Percentiles rank a stretch among this genome's conserved stretches.
phyloP scores from a whole-genome alignment of 2,888 invertebrate genomes.

The Caenorhabditis japonica region DNA sequence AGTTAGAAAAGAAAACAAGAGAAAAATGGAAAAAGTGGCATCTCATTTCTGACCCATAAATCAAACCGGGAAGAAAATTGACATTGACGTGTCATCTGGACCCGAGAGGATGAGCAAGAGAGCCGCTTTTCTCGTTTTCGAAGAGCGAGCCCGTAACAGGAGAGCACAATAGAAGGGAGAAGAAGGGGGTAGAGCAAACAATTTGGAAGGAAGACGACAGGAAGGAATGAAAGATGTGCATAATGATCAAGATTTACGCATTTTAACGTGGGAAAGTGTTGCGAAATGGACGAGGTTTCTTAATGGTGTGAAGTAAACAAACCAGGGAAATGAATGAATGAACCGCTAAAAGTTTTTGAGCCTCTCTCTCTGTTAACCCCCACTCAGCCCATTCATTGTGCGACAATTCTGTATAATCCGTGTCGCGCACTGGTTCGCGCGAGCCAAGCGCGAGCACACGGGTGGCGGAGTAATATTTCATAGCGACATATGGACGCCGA shows the following conservation, averaged over 20 bases:
- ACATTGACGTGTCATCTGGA: constrained; percentile 51
- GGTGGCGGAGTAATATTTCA: constrained; percentile 29
- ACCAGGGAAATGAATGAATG: too few relatives aligned
- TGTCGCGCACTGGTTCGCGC: too few relatives aligned
- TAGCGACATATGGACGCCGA: constrained; percentile 29
- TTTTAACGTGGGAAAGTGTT: constrained; percentile 43
- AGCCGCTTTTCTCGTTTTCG: background rate
- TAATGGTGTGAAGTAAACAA: background rate
- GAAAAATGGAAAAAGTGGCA: background rate
- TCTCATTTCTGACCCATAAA: constrained; percentile 28
- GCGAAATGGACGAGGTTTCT: constrained; percentile 10
- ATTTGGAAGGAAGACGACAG: constrained; percentile 2
- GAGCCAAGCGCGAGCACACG: too few relatives aligned
- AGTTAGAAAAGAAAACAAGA: background rate
- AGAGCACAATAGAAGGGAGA: constrained; percentile 44
- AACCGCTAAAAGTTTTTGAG: too few relatives aligned
- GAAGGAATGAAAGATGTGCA: constrained; percentile 19
- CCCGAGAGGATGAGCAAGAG: constrained; percentile 16
- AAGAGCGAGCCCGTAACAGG: constrained; percentile 29
- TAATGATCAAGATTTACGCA: constrained; percentile 30
- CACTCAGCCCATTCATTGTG: too few relatives aligned
- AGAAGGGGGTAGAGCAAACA: constrained; percentile 33
- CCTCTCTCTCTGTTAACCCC: too few relatives aligned
- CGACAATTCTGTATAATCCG: too few relatives aligned
- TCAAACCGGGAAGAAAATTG: constrained; percentile 33